Evolutionary conservation across 1,140 invertebrate species (phyloP).

Genomic region (Spodoptera litura): DNA sequence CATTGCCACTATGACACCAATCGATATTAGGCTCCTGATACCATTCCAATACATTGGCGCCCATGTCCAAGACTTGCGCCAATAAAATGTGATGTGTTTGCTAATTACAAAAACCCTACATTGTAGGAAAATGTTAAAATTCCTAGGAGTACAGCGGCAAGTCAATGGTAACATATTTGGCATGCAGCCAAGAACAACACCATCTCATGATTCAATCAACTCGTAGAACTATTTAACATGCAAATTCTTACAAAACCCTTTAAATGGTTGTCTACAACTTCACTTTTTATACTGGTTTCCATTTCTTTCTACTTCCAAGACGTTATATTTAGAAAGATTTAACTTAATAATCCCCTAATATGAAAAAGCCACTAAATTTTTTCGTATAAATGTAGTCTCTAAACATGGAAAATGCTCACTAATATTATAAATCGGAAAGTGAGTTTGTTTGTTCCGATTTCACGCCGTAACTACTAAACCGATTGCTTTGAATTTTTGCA

Average conservation of each 20-base stretch:
- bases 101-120: background rate
- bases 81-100: background rate
- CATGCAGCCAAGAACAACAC: background rate
- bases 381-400: no score
- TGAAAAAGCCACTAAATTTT: no score
- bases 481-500: no score
- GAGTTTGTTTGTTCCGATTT: no score
- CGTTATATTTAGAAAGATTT: no score
- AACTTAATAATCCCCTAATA: no score
- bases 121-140: background rate
- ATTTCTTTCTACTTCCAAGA: no score
- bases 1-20: background rate
- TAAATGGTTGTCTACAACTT: background rate
- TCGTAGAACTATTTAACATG: background rate
- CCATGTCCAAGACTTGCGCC: conserved; percentile 12
- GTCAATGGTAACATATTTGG: background rate
- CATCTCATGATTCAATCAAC: background rate
- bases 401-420: no score
- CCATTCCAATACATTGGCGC: background rate
- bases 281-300: no score
- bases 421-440: no score
- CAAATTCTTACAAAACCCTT: background rate
- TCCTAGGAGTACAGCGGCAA: background rate
- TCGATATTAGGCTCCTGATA: background rate
- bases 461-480: no score